Conservation (phyloP, 2,888 invertebrate species). For the Oasisia sp. region DNA sequence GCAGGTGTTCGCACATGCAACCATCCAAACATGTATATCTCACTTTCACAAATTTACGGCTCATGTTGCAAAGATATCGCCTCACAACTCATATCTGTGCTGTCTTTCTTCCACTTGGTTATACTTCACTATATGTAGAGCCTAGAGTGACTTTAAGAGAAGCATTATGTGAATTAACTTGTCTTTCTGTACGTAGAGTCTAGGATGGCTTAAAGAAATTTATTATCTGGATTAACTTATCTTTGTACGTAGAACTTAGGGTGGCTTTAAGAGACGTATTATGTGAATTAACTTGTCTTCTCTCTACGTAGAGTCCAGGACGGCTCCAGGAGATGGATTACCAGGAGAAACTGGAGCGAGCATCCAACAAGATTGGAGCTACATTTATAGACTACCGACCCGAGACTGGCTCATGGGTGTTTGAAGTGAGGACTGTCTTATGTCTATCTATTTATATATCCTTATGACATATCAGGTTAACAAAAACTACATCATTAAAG, state of each 20-base stretch:
- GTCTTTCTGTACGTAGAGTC: too few relatives aligned
- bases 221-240: not conserved
- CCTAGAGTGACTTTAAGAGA: not conserved
- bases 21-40: too few relatives aligned
- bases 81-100: too few relatives aligned
- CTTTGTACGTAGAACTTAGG: constrained; percentile 68
- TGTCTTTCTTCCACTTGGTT: too few relatives aligned
- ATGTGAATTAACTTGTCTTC: constrained; percentile 40
- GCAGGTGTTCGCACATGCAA: too few relatives aligned
- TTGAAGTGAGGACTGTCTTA: constrained; percentile 73
- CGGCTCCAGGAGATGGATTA: constrained; percentile 84
- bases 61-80: too few relatives aligned
- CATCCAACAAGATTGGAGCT: constrained; percentile 87
- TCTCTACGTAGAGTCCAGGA: constrained; percentile 68
- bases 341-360: constrained; percentile 83
- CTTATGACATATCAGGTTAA: not conserved
- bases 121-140: not conserved
- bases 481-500: not conserved
- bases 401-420: constrained; percentile 97
- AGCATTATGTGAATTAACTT: too few relatives aligned
- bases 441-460: not conserved
- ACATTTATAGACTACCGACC: constrained; percentile 94
- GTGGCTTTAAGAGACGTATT: too few relatives aligned
- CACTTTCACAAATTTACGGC: too few relatives aligned
- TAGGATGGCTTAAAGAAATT: too few relatives aligned